phyloP scores from a whole-genome alignment of 1,140 invertebrate species.

The Zaprionus africanus region DNA sequence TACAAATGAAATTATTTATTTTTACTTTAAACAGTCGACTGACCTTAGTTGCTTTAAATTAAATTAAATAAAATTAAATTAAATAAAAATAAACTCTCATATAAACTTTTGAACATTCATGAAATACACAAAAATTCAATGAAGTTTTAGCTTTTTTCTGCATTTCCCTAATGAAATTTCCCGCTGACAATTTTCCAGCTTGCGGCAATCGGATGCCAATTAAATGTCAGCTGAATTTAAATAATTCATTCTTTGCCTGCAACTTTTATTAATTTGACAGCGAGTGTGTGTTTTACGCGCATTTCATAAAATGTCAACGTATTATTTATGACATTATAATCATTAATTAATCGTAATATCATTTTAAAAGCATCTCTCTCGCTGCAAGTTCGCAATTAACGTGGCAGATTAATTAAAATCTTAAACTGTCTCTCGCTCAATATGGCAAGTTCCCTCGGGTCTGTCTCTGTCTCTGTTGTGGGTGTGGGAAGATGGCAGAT shows the following conservation, averaged over 20 bases:
- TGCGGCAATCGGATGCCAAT: not conserved
- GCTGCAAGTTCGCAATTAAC: constrained; percentile 55
- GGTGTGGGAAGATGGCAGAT: constrained; percentile 32
- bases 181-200: not conserved
- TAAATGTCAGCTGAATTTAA: constrained; percentile 9
- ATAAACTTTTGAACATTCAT: too few species aligned
- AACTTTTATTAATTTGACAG: constrained; percentile 33
- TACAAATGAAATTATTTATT: too few species aligned
- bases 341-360: constrained; percentile 21
- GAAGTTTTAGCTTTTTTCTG: not conserved
- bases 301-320: constrained; percentile 7
- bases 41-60: too few species aligned
- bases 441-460: not conserved
- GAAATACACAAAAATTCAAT: too few species aligned
- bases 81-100: too few species aligned
- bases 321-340: constrained; percentile 8
- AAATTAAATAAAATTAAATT: too few species aligned
- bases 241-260: constrained; percentile 10
- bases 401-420: constrained; percentile 70
- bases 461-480: constrained; percentile 13
- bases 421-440: constrained; percentile 23
- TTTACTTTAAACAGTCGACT: too few species aligned
- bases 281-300: constrained; percentile 1
- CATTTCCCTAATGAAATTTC: not conserved
- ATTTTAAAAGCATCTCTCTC: constrained; percentile 4